These are phyloP conservation scores for Lathamus discolor DNA, from an alignment of 2,113 vertebrate genomes.

Conservation along the genomic window DNA sequence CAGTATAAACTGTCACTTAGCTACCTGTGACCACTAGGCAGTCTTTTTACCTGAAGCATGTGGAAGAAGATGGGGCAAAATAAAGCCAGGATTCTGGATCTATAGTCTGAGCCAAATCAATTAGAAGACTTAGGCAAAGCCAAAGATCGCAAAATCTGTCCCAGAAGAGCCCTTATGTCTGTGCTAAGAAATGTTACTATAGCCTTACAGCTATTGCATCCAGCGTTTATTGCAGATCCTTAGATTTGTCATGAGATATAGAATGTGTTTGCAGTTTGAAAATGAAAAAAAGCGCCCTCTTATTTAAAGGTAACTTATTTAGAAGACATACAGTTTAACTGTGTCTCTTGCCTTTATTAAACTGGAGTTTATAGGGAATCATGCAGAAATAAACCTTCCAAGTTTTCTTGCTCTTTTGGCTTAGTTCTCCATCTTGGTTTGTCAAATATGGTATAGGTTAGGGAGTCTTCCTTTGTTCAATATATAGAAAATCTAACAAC, in stretches of 20 bases:
- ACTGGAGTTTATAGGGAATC: not conserved
- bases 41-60: not conserved
- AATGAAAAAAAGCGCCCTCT: not conserved
- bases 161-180: not conserved
- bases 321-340: not conserved
- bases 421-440: not conserved
- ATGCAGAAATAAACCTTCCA: not conserved
- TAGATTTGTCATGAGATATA: not conserved
- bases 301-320: not conserved
- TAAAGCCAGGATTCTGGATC: not conserved
- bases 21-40: not conserved
- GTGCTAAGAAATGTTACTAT: not conserved
- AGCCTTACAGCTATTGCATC: not conserved
- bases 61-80: not conserved
- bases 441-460: not conserved
- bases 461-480: not conserved
- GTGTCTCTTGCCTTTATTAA: not conserved
- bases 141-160: not conserved
- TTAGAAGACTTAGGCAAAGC: not conserved
- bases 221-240: not conserved
- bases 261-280: not conserved
- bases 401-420: not conserved
- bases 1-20: not conserved
- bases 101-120: not conserved
- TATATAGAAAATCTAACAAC: not conserved